Conservation (phyloP, 2,113 vertebrate species). For the Spheniscus mendiculus region DNA sequence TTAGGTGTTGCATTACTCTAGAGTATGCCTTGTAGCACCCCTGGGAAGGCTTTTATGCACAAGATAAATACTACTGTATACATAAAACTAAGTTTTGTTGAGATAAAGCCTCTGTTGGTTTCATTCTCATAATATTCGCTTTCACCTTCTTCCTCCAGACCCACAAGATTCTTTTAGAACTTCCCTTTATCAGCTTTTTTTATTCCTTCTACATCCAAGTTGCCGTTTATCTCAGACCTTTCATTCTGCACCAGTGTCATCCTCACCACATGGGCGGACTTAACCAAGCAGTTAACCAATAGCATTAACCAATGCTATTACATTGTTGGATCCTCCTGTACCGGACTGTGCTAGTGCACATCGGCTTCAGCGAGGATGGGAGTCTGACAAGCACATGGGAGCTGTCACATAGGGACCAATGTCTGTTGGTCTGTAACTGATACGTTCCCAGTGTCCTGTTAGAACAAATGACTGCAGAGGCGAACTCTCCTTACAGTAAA, state of each 20-base stretch:
- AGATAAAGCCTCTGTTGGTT: not conserved
- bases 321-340: not conserved
- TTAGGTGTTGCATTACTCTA: constrained; percentile 13
- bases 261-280: not conserved
- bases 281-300: not conserved
- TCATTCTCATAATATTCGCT: not conserved
- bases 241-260: not conserved
- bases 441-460: not conserved
- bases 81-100: not conserved
- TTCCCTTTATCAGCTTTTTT: not conserved
- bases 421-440: not conserved
- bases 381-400: not conserved
- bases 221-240: no score
- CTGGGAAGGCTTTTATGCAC: constrained; percentile 10
- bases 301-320: no score
- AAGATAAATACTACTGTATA: not conserved
- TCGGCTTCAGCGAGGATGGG: not conserved
- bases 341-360: not conserved
- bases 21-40: not conserved
- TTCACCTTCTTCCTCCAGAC: not conserved
- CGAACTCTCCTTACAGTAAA: not conserved
- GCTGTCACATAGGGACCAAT: not conserved
- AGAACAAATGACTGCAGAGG: not conserved
- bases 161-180: not conserved
- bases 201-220: not conserved